Conservation (phyloP, 1,140 invertebrate genomes). For the Drosophila orena region DNA sequence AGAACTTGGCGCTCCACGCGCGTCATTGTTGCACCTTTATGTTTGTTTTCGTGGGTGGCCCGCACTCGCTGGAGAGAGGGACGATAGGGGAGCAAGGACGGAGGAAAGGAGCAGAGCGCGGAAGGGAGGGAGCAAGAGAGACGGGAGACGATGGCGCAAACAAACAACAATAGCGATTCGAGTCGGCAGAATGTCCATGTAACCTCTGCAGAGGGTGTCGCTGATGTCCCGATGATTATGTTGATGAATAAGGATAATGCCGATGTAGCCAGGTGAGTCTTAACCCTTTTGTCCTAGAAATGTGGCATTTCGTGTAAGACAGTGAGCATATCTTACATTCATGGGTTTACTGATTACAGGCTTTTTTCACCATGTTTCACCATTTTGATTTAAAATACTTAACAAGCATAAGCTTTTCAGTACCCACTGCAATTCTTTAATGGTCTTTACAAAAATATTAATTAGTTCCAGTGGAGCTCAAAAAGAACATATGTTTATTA, state of each 20-base stretch:
- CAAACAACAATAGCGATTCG: slow-evolving; percentile 75
- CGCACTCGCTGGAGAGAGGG: slow-evolving; percentile 19
- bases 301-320: neutral
- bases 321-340: no score
- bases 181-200: slow-evolving; percentile 59
- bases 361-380: no score
- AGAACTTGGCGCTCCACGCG: slow-evolving; percentile 64
- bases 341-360: neutral
- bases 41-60: slow-evolving; percentile 82
- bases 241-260: slow-evolving; percentile 32
- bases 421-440: no score
- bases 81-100: slow-evolving; percentile 5
- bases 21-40: slow-evolving; percentile 83
- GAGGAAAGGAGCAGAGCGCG: slow-evolving; percentile 3
- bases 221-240: slow-evolving; percentile 40
- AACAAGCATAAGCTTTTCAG: no score
- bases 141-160: slow-evolving; percentile 66
- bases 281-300: neutral
- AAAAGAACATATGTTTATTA: no score
- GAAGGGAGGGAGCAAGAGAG: slow-evolving; percentile 22
- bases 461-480: no score
- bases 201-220: slow-evolving; percentile 76
- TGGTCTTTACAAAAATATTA: no score
- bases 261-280: slow-evolving; percentile 11
- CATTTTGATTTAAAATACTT: no score